A percentile compares a stretch with the other conserved stretches of the same genome.
phyloP scores from a whole-genome alignment of 2,113 vertebrate genomes.

The Myrmecophaga tridactyla region DNA sequence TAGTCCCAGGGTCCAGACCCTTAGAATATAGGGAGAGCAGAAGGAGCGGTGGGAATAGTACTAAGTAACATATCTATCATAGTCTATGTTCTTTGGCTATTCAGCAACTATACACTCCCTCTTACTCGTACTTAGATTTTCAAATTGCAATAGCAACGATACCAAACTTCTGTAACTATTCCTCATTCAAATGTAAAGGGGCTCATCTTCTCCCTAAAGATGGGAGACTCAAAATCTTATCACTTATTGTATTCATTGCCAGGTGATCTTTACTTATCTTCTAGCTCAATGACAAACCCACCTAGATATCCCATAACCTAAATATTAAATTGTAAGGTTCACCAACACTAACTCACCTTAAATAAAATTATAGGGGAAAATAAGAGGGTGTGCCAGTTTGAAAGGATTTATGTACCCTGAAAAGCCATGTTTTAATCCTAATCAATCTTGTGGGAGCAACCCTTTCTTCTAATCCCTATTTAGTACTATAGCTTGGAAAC shows the following conservation, averaged over 20 bases:
- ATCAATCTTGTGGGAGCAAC: no score
- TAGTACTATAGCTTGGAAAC: no score
- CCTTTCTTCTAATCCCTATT: no score
- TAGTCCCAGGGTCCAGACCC: not conserved
- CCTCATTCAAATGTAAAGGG: not conserved
- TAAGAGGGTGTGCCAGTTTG: no score
- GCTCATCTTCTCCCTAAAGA: not conserved
- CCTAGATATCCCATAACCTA: no score
- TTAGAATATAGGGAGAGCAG: not conserved
- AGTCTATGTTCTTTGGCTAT: not conserved
- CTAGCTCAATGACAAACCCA: no score
- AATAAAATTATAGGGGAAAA: not conserved
- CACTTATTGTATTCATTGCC: not conserved
- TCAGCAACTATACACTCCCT: not conserved
- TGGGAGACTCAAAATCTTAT: not conserved
- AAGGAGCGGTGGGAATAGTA: not conserved
- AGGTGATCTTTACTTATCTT: not conserved
- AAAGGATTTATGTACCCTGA: no score
- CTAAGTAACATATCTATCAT: not conserved
- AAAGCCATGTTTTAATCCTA: no score
- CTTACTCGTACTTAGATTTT: not conserved
- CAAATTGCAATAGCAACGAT: not conserved
- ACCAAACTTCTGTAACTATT: not conserved
- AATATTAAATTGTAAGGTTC: not conserved
- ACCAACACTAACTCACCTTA: not conserved